Percentiles rank a stretch among this genome's conserved stretches.
Evolutionary conservation across 2,113 vertebrate species (phyloP).

Genomic region (Ploceus nigricollis): DNA sequence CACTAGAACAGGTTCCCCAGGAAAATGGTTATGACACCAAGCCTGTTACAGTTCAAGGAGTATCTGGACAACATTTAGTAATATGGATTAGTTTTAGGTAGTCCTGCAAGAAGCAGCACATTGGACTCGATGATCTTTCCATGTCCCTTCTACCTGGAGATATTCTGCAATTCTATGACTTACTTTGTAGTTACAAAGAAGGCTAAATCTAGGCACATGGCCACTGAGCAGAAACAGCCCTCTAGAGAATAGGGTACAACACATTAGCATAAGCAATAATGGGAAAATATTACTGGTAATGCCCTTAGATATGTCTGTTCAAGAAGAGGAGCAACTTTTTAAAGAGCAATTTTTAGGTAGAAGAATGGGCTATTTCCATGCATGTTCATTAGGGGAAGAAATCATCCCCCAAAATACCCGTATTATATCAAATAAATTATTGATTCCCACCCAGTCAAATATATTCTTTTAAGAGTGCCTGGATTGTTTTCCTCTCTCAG

Average conservation of each 20-base stretch:
- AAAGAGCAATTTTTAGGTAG: neutral
- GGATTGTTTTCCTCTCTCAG: neutral
- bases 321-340: neutral
- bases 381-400: neutral
- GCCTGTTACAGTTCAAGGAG: neutral
- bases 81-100: neutral
- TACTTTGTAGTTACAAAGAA: neutral
- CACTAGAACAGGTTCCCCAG: neutral
- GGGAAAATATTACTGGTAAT: neutral
- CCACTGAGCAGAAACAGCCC: neutral
- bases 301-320: neutral
- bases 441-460: neutral
- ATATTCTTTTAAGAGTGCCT: neutral
- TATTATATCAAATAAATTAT: neutral
- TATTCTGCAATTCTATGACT: neutral
- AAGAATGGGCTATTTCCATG: neutral
- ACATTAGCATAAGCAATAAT: neutral
- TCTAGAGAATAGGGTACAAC: neutral
- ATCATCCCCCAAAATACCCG: neutral
- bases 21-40: neutral
- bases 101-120: neutral
- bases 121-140: neutral
- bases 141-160: neutral
- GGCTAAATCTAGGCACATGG: neutral
- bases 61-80: neutral